Base-by-base conservation (phyloP, 2,113 vertebrate species). In the Leucosticte australis region DNA sequence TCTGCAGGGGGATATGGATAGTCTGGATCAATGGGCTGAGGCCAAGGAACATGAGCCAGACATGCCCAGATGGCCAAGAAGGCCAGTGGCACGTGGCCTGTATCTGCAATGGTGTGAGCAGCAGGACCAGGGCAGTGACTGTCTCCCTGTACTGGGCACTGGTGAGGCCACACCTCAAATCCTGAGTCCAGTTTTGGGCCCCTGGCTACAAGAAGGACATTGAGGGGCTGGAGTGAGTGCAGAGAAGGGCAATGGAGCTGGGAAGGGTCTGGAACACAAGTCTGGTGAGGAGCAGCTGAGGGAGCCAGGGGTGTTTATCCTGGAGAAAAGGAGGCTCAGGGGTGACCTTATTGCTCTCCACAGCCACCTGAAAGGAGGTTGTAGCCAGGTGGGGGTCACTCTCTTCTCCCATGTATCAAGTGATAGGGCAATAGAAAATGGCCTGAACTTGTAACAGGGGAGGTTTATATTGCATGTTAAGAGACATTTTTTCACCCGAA, bases 21-120 rank as follows among this genome's bases (percentile, higher is more conserved):
- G 37, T 21, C 19, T 53, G 52, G 59, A 23, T 33, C 0, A 0
- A 19, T 22, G n/a, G 27, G 15, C 42, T 20, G 13, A 73, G 39
- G 52, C n/a, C 0, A 0, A 15, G 46, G 20, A 52, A 39, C 12
- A 22, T 1, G 17, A 73, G 11, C 8, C 57, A 64, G 37, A 27
- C 3, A 4, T 41, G 39, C 20, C 44, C 33, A 65, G 7, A 24
- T 22, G 65, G 14, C 8, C 59, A 46, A 30, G 44, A 3, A 62
- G 20, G 9, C 11, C 4, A 46, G 4, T 7, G 30, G 9, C 41
- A 33, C 35, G 41, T 53, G 52, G 53, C 13, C 12, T 33, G 6
- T 41, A 3, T 24, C 60, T 47, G 30, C 21, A 76, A 4, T 11
- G 10, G 21, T 35, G 47, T 27, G 46, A 44, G 6, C 78, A 83